Base-by-base conservation (phyloP, 2,888 invertebrate genomes). In the Rhyacophila evoluta region DNA sequence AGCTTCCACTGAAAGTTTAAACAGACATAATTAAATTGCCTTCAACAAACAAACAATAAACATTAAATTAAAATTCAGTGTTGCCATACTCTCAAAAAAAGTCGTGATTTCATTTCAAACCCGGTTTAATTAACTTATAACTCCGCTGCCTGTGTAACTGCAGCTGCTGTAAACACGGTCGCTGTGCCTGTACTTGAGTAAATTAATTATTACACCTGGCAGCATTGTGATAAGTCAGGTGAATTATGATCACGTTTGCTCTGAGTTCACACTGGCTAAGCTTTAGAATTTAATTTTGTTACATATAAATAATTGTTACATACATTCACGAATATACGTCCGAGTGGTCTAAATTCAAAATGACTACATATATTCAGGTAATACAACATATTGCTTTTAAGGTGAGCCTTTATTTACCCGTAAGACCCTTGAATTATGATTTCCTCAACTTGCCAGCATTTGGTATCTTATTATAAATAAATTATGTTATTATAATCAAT, bases 111-210 rank as follows among this genome's bases (percentile, higher is more conserved):
- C 55, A 74, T 78, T 74, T 69, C 33, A 67, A 72, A 39, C 74
- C 79, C 75, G 72, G 75, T 55, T 72, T 79, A 79, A 79, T 79
- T 79, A 75, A 68, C 75, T 79, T 72, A 74, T 71, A 70, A 71
- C 41, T 68, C 29, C 36, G 41, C 19, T 55, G 55, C 19, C 55
- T 55, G 19, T 55, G 55, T 55, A 29, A 36, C 36, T 69, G 74
- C 74, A 74, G 69, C 27, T 28, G 38, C 12, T 37, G 74, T 67
- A 33, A 73, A 29, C 38, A 68, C 72, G 55, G 70, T 29, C 38
- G 39, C 55, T 55, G 55, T 28, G 68, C 39, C 70, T 74, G 29
- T 38, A 38, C 74, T 72, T 36, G 41, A 55, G 12, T 72, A 72
- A 75, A 75, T 79, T 75, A 79, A 72, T 75, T 55, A 55, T 19